A percentile compares a stretch with the other conserved stretches of the same genome.
These are phyloP conservation scores for Etheostoma perlongum DNA, from an alignment of 2,797 vertebrate species.

Conservation along the genomic window DNA sequence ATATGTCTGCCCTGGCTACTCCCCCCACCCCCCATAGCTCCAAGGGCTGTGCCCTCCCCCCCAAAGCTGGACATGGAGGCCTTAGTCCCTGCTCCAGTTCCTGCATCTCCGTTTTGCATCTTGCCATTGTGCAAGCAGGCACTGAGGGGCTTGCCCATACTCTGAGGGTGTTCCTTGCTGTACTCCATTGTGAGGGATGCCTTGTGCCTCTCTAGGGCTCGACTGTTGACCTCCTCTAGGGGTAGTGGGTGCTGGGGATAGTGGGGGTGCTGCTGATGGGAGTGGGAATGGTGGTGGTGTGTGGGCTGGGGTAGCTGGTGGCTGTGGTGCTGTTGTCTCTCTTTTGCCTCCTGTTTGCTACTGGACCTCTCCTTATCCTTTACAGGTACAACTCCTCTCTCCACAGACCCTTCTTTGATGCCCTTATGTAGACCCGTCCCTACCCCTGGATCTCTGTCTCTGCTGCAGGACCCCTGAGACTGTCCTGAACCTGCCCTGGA, in stretches of 20 bases:
- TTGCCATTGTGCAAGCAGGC: constrained; percentile 94
- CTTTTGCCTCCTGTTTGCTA: constrained; percentile 88
- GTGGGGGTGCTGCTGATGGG: constrained; percentile 82
- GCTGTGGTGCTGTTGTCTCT: constrained; percentile 81
- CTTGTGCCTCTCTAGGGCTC: constrained; percentile 89
- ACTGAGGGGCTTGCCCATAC: constrained; percentile 89
- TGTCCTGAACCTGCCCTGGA: constrained; percentile 89
- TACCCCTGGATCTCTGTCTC: constrained; percentile 88
- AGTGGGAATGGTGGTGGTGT: constrained; percentile 82
- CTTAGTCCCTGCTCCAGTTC: constrained; percentile 77
- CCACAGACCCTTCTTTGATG: constrained; percentile 89
- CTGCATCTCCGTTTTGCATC: constrained; percentile 89
- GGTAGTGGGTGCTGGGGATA: constrained; percentile 81
- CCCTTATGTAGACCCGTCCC: constrained; percentile 86
- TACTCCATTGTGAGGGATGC: constrained; percentile 88
- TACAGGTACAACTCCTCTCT: constrained; percentile 86
- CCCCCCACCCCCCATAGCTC: constrained; percentile 68
- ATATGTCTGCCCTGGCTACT: constrained; percentile 81
- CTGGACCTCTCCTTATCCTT: constrained; percentile 90
- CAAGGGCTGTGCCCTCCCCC: constrained; percentile 78
- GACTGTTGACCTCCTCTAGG: constrained; percentile 86
- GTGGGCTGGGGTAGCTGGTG: constrained; percentile 78
- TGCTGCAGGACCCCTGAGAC: constrained; percentile 91
- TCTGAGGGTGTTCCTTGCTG: constrained; percentile 85
- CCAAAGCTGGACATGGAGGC: constrained; percentile 89